Percentiles rank a stretch among this genome's conserved stretches.
These are phyloP conservation scores for Ischnus inquisitorius DNA, from an alignment of 2,888 invertebrate species.

Conservation along the genomic window DNA sequence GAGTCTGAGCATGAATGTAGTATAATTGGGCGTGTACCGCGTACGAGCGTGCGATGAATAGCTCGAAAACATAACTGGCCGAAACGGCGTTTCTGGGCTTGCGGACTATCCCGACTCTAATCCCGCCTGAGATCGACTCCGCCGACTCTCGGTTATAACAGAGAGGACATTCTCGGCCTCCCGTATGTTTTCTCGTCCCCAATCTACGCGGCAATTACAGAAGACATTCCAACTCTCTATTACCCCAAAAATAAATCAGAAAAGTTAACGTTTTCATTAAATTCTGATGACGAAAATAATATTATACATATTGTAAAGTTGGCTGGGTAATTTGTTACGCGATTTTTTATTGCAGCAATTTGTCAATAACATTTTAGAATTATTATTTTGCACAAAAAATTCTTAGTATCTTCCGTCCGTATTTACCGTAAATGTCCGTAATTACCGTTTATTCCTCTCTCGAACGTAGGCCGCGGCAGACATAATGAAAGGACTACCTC, in stretches of 20 bases:
- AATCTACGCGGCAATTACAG: slow-evolving; percentile 17
- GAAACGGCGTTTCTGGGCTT: slow-evolving; percentile 25
- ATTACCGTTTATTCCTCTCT: too few species aligned
- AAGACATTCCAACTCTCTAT: neutral
- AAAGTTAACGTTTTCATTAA: neutral
- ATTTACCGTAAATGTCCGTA: too few species aligned
- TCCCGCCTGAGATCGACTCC: slow-evolving; percentile 48
- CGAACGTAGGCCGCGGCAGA: too few species aligned
- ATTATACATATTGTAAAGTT: too few species aligned
- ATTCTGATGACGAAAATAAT: too few species aligned
- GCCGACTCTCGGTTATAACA: slow-evolving; percentile 40
- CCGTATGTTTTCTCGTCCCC: neutral
- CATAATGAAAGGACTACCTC: too few species aligned
- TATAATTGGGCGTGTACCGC: neutral
- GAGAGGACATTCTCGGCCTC: neutral
- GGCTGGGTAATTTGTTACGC: too few species aligned
- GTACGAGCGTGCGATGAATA: neutral
- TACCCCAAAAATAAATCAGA: neutral
- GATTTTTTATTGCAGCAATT: too few species aligned
- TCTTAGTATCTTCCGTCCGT: too few species aligned
- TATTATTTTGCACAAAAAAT: too few species aligned
- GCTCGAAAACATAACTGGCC: slow-evolving; percentile 30
- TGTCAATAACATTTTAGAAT: too few species aligned
- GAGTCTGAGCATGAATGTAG: slow-evolving; percentile 5
- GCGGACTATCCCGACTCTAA: slow-evolving; percentile 47